These are phyloP conservation scores for Anthoptus insignis DNA, from an alignment of 2,888 invertebrate species.

Conservation along the genomic window DNA sequence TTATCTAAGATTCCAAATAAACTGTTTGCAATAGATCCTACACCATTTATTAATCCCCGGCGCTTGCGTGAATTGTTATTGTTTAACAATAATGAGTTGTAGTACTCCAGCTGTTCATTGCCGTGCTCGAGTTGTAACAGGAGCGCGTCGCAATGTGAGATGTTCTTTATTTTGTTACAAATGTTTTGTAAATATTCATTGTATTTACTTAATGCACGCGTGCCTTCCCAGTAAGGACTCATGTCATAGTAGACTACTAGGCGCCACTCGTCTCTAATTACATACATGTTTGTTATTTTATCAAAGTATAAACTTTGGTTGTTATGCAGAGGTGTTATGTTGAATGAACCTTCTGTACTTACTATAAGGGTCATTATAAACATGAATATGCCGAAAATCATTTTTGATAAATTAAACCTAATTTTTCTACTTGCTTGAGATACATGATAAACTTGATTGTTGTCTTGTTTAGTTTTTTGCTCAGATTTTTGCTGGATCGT, in stretches of 20 bases:
- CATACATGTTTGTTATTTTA: slow-evolving; percentile 26
- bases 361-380: slow-evolving; percentile 11
- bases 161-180: too few relatives aligned
- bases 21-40: slow-evolving; percentile 38
- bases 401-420: not conserved
- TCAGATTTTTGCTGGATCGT: not conserved
- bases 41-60: slow-evolving; percentile 45
- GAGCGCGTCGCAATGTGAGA: not conserved
- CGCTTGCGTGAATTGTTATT: slow-evolving; percentile 10
- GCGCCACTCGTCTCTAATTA: slow-evolving; percentile 28
- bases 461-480: not conserved
- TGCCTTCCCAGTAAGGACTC: slow-evolving; percentile 31
- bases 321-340: slow-evolving; percentile 14
- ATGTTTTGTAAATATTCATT: too few relatives aligned
- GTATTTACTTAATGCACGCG: slow-evolving; percentile 20
- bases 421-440: not conserved
- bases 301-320: not conserved
- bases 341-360: slow-evolving; percentile 21
- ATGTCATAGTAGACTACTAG: slow-evolving; percentile 28
- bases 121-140: not conserved
- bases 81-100: slow-evolving; percentile 35
- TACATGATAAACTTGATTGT: not conserved
- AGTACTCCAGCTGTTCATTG: not conserved
- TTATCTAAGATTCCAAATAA: slow-evolving; percentile 44
- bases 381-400: not conserved